Evolutionary conservation across 2,888 invertebrate species (phyloP), one percentile per base, ranked within the genome.

Genomic region (Caradrina kadenii): DNA sequence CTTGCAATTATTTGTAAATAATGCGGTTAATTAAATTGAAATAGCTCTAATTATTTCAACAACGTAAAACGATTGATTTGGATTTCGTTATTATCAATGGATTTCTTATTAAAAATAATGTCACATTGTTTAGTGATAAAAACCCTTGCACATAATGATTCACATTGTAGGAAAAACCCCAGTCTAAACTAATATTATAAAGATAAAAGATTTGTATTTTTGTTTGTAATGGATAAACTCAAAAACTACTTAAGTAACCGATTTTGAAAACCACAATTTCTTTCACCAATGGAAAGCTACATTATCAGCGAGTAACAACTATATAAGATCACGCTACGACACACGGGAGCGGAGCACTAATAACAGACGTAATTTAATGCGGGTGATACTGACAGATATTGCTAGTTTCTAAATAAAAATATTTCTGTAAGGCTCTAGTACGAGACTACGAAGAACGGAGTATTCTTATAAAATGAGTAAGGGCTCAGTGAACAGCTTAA

Each of bases 21-120:
- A 63, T 72, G 55, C 60, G 72, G 58, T 65, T 56, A 70, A 64
- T 78, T 77, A 50, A 50, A 69, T 62, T 67, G 52, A 39, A 49
- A 69, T 69, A 31, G 15, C 1, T n/a, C 5, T 22, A n/a, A 31
- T 49, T 11, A 19, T 26, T 19, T 56, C n/a, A 39, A 52, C 45
- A 45, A 42, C 13, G 15, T 42, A 42, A 15, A 45, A 39, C 39
- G 39, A 39, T 39, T 39, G 11, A 11, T 13, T 39, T 8, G 11
- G 11, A 8, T 2, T 2, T 1, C 13, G 11, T 13, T 13, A 39
- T 45, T 45, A 45, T 45, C 45, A 5, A 45, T 45, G 5, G 17
- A 45, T 5, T 45, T 45, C 17, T 45, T 45, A 45, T 17, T 45
- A 17, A 45, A 45, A 45, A 45, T 45, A 45, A 3, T 11, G 22